Evolutionary conservation across 2,113 vertebrate genomes (phyloP), one percentile per base, ranked within the genome.

Genomic region (Lophochroa leadbeateri): DNA sequence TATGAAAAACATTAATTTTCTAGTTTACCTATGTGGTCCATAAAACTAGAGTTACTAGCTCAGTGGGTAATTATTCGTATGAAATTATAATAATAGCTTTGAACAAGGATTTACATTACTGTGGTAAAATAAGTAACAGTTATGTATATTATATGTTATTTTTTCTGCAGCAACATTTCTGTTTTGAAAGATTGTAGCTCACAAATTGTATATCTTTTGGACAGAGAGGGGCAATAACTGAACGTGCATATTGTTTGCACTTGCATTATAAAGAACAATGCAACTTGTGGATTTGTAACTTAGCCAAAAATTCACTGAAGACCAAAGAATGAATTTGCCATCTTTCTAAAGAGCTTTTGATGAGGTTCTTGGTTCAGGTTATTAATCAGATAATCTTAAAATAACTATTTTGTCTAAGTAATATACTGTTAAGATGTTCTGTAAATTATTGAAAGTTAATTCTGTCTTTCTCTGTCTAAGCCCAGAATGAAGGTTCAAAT

Each of bases 11-110:
- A 96, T 90, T 90, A 74, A 50, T 93, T 96, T 90, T 91, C 82
- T 80, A 33, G 89, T 94, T 96, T 96, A 88, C 82, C 74, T 96
- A 94, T 77, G 65, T 78, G 88, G 88, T 93, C 96, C 88, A 95
- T 97, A 96, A 97, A 97, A 96, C 63, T 93, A 93, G 96, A 96
- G 53, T 97, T 96, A 96, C 58, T 92, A 95, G 90, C 94, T 94
- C 82, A 31, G 82, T n/a, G 29, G 82, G 85, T 95, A 93, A 91
- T 96, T 96, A 90, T 91, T 96, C 93, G 88, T 83, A 94, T 88
- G 87, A 96, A 96, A 95, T 95, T 95, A 95, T 96, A 92, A 83
- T 95, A 96, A 97, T 93, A 96, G 53, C 63, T 93, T 95, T 90
- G 85, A 90, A 92, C 88, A 83, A 96, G 85, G 85, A 96, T 95